phyloP scores from a whole-genome alignment of 2,113 vertebrate genomes.

The Eidolon helvum region DNA sequence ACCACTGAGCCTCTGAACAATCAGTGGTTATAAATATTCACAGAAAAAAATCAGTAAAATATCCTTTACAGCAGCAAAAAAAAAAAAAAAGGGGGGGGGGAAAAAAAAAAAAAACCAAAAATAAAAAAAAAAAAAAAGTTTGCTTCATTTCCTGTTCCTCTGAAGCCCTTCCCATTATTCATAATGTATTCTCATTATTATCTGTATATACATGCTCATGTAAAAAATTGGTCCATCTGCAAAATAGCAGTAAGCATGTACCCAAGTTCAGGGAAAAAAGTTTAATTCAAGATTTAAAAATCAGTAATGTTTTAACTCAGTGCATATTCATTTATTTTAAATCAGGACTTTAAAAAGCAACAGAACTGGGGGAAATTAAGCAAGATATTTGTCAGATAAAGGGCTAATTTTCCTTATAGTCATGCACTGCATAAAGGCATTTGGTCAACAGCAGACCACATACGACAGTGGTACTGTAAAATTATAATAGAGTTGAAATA shows the following conservation, averaged over 20 bases:
- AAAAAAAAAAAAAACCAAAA: not conserved
- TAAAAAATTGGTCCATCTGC: not conserved
- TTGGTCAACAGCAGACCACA: not conserved
- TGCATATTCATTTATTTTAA: constrained; percentile 10
- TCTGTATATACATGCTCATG: not conserved
- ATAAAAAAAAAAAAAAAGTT: constrained; percentile 41
- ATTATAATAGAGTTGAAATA: not conserved
- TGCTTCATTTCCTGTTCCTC: too few relatives aligned
- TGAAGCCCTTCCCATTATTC: too few relatives aligned
- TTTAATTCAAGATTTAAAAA: constrained; percentile 7
- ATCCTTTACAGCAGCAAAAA: constrained; percentile 34
- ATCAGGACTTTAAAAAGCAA: not conserved
- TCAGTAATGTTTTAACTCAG: not conserved
- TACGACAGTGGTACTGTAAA: not conserved
- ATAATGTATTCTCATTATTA: not conserved
- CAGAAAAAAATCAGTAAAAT: constrained; percentile 71
- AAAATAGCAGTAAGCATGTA: constrained; percentile 28
- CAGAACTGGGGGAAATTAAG: not conserved
- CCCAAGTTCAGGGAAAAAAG: constrained; percentile 25
- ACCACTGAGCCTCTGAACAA: constrained; percentile 64
- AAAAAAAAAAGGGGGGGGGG: too few relatives aligned
- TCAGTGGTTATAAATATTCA: constrained; percentile 74
- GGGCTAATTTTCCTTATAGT: not conserved
- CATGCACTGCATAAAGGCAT: not conserved
- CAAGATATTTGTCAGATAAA: not conserved